These are phyloP conservation scores for Fregata magnificens DNA, from an alignment of 2,113 vertebrate species.

Conservation along the genomic window DNA sequence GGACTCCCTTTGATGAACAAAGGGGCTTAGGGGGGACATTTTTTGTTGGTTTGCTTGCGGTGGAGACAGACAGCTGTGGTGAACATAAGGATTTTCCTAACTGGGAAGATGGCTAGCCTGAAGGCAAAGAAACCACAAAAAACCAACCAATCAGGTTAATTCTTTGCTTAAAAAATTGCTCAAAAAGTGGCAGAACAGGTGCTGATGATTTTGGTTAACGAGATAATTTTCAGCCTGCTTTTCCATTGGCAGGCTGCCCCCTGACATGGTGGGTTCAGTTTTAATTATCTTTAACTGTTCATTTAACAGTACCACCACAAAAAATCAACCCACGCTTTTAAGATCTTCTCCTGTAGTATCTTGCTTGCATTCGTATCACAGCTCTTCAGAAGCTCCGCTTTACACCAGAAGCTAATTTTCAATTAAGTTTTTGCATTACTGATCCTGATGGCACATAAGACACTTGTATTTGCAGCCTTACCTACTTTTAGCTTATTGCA, in stretches of 20 bases:
- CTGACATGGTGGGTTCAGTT: not conserved
- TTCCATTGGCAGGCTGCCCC: not conserved
- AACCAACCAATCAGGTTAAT: not conserved
- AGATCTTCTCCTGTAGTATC: not conserved
- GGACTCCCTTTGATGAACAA: not conserved
- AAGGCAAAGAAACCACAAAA: not conserved
- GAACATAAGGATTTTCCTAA: not conserved
- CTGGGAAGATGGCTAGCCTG: not conserved
- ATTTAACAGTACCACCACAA: not conserved
- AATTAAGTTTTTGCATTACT: not conserved
- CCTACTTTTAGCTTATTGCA: not conserved
- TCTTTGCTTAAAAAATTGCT: not conserved
- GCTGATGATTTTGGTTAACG: not conserved
- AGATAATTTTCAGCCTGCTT: not conserved
- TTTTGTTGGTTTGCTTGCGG: not conserved
- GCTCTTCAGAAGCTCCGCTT: not conserved
- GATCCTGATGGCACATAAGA: not conserved
- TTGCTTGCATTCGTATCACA: not conserved
- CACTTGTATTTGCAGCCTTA: not conserved
- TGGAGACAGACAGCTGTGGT: not conserved
- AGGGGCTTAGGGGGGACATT: accelerated
- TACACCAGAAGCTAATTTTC: not conserved
- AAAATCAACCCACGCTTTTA: not conserved
- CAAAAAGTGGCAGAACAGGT: not conserved
- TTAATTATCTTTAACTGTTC: not conserved